A percentile compares a stretch with the other conserved stretches of the same genome.
phyloP scores from a whole-genome alignment of 2,113 vertebrate species.

The Psittacus erithacus region DNA sequence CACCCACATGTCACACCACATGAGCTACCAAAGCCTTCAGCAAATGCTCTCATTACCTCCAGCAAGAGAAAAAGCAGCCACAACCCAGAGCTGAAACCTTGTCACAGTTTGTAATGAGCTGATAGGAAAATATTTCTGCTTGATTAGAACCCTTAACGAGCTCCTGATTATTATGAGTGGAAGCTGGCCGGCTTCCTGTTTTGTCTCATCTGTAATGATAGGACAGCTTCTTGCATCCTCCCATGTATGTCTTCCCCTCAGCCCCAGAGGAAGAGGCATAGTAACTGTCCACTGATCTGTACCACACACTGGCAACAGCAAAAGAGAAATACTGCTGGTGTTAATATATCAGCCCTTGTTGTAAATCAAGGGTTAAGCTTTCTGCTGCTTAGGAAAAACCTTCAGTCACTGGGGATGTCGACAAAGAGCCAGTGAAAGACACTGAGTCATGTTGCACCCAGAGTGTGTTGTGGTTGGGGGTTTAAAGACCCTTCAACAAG shows the following conservation, averaged over 20 bases:
- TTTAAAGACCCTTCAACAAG: neutral
- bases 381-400: neutral
- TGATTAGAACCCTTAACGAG: slow-evolving; percentile 65
- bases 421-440: neutral
- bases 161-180: neutral
- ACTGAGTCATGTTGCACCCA: neutral
- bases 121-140: slow-evolving; percentile 67
- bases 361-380: neutral
- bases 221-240: neutral
- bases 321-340: neutral
- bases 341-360: neutral
- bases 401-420: neutral
- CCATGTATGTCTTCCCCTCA: neutral
- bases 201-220: neutral
- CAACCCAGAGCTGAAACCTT: slow-evolving; percentile 39
- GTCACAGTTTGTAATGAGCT: slow-evolving; percentile 64
- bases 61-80: slow-evolving; percentile 51
- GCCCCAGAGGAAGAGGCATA: neutral
- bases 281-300: neutral
- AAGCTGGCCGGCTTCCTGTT: neutral
- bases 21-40: slow-evolving; percentile 40
- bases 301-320: neutral
- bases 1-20: slow-evolving; percentile 7
- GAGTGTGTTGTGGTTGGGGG: neutral
- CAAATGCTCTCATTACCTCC: neutral